Evolutionary conservation across 2,888 invertebrate genomes (phyloP).

Genomic region (Synanthedon vespiformis): DNA sequence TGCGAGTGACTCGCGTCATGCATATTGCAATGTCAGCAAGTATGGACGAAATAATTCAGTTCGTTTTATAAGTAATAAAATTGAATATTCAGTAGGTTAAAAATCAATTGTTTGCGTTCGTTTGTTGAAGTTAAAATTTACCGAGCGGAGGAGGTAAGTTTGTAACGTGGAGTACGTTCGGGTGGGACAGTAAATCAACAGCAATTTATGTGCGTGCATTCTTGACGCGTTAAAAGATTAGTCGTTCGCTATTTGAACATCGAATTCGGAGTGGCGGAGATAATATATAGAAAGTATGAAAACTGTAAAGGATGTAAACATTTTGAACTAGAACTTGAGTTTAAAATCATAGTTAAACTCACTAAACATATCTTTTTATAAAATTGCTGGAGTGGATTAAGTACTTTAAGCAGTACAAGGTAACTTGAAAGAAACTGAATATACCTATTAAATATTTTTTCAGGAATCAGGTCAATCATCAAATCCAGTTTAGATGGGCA

Average conservation of each 20-base stretch:
- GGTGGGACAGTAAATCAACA: constrained; percentile 47
- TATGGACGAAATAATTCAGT: constrained; percentile 16
- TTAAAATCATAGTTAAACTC: too few relatives aligned
- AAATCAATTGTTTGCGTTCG: constrained; percentile 13
- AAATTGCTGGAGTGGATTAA: too few relatives aligned
- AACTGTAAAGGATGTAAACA: neutral
- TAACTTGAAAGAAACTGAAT: too few relatives aligned
- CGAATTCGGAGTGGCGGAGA: constrained; percentile 6
- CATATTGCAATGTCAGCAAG: constrained; percentile 27
- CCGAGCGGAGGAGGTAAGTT: constrained; percentile 35
- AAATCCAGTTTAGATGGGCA: too few relatives aligned
- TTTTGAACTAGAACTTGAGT: too few relatives aligned
- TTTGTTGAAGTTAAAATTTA: constrained; percentile 40
- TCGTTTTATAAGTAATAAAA: constrained; percentile 28
- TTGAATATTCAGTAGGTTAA: constrained; percentile 32
- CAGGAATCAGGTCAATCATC: too few relatives aligned
- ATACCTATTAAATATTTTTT: too few relatives aligned
- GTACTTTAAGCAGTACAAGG: too few relatives aligned
- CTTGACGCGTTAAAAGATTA: constrained; percentile 64
- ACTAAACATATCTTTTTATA: too few relatives aligned
- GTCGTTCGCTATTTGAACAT: constrained; percentile 22
- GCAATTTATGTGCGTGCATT: constrained; percentile 65
- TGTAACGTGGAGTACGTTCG: constrained; percentile 34
- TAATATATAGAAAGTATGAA: constrained; percentile 2
- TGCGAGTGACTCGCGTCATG: constrained; percentile 6